Conservation (phyloP, 2,113 vertebrate species). For the human (Homo sapiens) region DNA sequence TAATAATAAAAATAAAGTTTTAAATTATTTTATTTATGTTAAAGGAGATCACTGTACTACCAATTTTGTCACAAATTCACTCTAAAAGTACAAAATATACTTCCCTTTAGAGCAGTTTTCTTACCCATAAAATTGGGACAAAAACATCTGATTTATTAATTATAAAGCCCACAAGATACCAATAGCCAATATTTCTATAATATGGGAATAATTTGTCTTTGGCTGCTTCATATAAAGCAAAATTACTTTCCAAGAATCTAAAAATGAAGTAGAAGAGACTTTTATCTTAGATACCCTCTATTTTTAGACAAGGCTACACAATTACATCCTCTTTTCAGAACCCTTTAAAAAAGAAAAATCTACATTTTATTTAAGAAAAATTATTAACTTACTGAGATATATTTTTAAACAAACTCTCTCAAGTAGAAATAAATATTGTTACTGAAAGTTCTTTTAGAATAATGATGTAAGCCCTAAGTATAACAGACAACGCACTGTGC, state of each 20-base stretch:
- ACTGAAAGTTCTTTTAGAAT: not conserved
- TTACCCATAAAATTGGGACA: not conserved
- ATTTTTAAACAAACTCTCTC: not conserved
- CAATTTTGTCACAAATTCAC: not conserved
- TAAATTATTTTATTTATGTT: slow-evolving; percentile 30
- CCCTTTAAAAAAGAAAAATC: slow-evolving; percentile 22
- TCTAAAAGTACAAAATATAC: not conserved
- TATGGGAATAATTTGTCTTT: not conserved
- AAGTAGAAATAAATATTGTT: not conserved
- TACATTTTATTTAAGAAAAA: not conserved
- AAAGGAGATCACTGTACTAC: not conserved
- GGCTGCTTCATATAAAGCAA: not conserved
- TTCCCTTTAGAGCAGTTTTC: not conserved
- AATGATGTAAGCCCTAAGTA: not conserved
- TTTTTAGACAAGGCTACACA: slow-evolving; percentile 28
- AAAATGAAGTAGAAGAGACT: slow-evolving; percentile 10
- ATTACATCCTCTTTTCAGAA: slow-evolving; percentile 21
- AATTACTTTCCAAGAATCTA: slow-evolving; percentile 26
- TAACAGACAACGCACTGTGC: not conserved
- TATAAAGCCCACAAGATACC: not conserved
- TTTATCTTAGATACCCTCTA: not conserved
- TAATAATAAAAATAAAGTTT: slow-evolving; percentile 33
- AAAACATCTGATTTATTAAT: slow-evolving; percentile 27
- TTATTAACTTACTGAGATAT: not conserved
- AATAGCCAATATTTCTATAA: slow-evolving; percentile 13